These are phyloP conservation scores for Etheostoma spectabile DNA, from an alignment of 2,113 vertebrate genomes.

Conservation along the genomic window DNA sequence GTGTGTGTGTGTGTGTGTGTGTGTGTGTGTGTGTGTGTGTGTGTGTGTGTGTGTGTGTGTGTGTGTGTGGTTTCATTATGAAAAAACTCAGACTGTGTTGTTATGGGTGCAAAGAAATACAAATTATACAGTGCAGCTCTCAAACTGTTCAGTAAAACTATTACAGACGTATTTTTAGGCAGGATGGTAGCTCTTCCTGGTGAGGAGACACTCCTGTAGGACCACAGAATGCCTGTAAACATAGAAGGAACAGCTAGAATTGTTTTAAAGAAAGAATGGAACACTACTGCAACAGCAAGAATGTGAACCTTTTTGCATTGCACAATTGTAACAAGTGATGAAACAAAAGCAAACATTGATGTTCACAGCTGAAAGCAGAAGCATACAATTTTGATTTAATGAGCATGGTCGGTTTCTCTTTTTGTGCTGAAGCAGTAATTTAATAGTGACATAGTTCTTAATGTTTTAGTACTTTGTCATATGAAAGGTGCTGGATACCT, in stretches of 20 bases:
- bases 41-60: slow-evolving; percentile 12
- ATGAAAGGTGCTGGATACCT: slow-evolving; percentile 46
- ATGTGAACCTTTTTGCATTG: background rate
- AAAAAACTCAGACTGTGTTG: slow-evolving; percentile 11
- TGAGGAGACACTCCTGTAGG: slow-evolving; percentile 22
- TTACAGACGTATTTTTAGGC: slow-evolving; percentile 5
- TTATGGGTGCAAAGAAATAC: slow-evolving; percentile 25
- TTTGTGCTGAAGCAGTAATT: background rate
- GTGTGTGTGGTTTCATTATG: background rate
- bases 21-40: slow-evolving; percentile 12
- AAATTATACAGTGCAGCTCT: slow-evolving; percentile 14
- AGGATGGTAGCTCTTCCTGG: slow-evolving; percentile 35
- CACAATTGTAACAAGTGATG: background rate
- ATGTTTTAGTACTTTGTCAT: slow-evolving; percentile 16
- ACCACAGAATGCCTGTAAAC: background rate
- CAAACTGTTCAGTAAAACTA: slow-evolving; percentile 10
- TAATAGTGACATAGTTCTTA: background rate
- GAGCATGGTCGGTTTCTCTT: background rate
- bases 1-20: slow-evolving; percentile 9
- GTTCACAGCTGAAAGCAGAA: background rate
- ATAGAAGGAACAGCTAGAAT: background rate
- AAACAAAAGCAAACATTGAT: background rate
- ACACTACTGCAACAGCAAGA: background rate
- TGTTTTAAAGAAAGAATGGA: background rate
- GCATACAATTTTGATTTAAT: background rate